Base-by-base conservation (phyloP, 2,888 invertebrate species). In the Ephialtes manifestator region DNA sequence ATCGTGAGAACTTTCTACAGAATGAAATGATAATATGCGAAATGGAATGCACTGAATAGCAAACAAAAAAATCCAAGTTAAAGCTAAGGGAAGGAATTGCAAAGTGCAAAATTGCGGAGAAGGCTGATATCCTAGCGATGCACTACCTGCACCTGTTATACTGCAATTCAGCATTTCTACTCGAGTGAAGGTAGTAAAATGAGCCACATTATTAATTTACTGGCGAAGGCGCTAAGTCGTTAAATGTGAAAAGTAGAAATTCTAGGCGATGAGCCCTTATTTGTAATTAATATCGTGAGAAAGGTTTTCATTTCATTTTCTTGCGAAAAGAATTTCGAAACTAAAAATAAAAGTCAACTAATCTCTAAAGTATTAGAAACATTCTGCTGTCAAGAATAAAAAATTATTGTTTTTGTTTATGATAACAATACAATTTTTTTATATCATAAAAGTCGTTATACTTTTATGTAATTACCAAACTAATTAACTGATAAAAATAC, bases 1-100 rank as follows among this genome's bases (percentile, higher is more conserved):
- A 48, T 65, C 70, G 63, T 80, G 71, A 75, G 75, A 80, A 80
- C 75, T 80, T 80, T 53, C 46, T 53, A 70, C 39, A 39, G 35
- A 24, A 51, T 35, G 39, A 68, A 51, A 43, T 10, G 15, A 55
- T n/a, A 39, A 15, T 10, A 48, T n/a, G n/a, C 20, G 60, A 51
- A 24, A 43, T 35, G 77, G 77, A 83, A 83, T 83, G 83, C 39
- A 31, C 70, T 43, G 31, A 78, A 74, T 75, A 15, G 35, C 8
- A 18, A 53, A 63, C 48, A 48, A 24, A 53, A 31, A 55, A 51
- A 31, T 65, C 43, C 8, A 24, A 11, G 15, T 4, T 24, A 31
- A 68, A 71, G 20, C 58, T 15, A n/a, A 75, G 18, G 24, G 18
- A 63, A 48, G 31, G n/a, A 78, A 70, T 35, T 8, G 76, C 28